Percentiles rank a stretch among this genome's conserved stretches.
Conservation (phyloP, 92 coral and sea anemone genomes). For the Phenganax marumi region DNA sequence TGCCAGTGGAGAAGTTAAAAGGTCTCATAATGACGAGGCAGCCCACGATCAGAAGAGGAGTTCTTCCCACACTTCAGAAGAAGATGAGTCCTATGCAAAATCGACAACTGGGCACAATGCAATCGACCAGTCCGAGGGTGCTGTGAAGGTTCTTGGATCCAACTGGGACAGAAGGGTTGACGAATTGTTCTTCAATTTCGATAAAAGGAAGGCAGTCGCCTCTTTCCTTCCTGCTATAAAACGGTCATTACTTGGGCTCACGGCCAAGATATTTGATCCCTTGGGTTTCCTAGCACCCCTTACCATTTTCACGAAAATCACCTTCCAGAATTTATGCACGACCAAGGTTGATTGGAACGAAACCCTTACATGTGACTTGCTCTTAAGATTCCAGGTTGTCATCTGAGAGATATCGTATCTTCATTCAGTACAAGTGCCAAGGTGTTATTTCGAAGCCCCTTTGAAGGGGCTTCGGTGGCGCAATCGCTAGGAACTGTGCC, state of each 20-base stretch:
- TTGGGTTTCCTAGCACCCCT: slow-evolving; percentile 59
- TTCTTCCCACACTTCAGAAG: too few relatives aligned
- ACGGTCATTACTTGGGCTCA: slow-evolving; percentile 53
- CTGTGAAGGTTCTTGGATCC: slow-evolving; percentile 57
- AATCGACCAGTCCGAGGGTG: not conserved
- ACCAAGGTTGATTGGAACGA: slow-evolving; percentile 59
- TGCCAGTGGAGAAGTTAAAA: not conserved
- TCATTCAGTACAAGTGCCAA: too few relatives aligned
- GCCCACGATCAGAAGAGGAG: not conserved
- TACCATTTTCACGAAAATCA: slow-evolving; percentile 51
- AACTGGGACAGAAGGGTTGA: slow-evolving; percentile 58
- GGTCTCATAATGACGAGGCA: not conserved
- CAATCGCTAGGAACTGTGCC: too few relatives aligned
- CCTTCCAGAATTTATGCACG: slow-evolving; percentile 62
- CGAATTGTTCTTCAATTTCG: slow-evolving; percentile 49
- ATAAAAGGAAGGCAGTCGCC: slow-evolving; percentile 41
- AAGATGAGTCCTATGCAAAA: slow-evolving; percentile 16
- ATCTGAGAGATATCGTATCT: too few relatives aligned
- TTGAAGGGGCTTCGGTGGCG: too few relatives aligned
- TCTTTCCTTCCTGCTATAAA: slow-evolving; percentile 59
- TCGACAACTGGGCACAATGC: slow-evolving; percentile 1
- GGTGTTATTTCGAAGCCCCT: too few relatives aligned
- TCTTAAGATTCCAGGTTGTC: too few relatives aligned
- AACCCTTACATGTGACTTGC: too few relatives aligned
- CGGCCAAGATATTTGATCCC: slow-evolving; percentile 64